Base-by-base conservation (phyloP, 2,888 invertebrate species). In the Tineola bisselliella region DNA sequence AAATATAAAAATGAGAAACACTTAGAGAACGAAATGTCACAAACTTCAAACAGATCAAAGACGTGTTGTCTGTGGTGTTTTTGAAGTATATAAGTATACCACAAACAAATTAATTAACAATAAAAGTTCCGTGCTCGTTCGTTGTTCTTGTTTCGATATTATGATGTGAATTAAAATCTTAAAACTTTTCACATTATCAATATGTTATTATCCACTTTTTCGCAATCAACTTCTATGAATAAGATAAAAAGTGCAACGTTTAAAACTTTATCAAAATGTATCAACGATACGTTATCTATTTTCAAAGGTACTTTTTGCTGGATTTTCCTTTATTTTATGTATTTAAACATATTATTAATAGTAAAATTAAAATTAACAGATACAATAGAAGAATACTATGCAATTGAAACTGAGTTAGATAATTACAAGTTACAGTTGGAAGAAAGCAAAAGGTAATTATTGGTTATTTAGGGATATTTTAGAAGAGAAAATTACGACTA, bases 381-480 rank as follows among this genome's bases (percentile, higher is more conserved):
- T 30, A 68, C 84, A n/a, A 44, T 75, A 3, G 54, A 61, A 13
- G 79, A 82, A 43, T 69, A 77, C 62, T 75, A 81, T 61, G 67
- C 73, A 56, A 64, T 81, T 13, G 65, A 69, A 61, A 65, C 65
- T 33, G 74, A 77, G 64, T 69, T 68, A 19, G 71, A 77, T 62
- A 73, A 66, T 19, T 72, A 68, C 63, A 80, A 75, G 69, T 66
- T 65, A 44, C 70, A 77, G 64, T 67, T 70, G 64, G 61, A 72
- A 71, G 44, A 76, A 73, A 64, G 70, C 75, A 62, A 77, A 70
- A 68, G 79, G 79, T 72, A 70, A 74, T 4, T 38, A 6, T 25
- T 25, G 25, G 4, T 25, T 25, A 4, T 25, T n/a, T n/a, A n/a
- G n/a, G n/a, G n/a, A n/a, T n/a, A n/a, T n/a, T n/a, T n/a, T n/a